Conservation (phyloP, 2,113 vertebrate species). For the Cyprinus carpio region DNA sequence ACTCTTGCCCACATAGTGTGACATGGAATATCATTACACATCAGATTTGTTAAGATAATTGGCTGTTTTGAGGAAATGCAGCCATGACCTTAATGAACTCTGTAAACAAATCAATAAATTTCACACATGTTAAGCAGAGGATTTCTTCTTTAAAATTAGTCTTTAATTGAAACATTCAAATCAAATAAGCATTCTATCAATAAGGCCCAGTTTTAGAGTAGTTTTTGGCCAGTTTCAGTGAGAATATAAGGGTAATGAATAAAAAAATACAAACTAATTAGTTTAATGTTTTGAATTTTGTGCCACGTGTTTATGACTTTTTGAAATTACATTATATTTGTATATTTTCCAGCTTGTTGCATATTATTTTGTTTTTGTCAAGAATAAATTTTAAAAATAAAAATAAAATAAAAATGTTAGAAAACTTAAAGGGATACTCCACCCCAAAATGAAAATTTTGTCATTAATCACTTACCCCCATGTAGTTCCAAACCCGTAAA, state of each 20-base stretch:
- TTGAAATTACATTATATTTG: neutral
- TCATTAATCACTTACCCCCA: no score
- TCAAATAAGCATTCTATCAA: neutral
- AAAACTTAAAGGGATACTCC: neutral
- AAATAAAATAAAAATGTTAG: neutral
- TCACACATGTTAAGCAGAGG: neutral
- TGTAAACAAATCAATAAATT: conserved; percentile 14
- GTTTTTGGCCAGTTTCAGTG: no score
- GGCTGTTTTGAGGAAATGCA: neutral
- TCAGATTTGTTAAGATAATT: neutral
- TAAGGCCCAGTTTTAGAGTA: neutral
- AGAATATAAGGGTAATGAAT: neutral
- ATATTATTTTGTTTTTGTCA: neutral
- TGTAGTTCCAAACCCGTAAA: no score
- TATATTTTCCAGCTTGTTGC: neutral
- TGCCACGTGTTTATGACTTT: neutral
- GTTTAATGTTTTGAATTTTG: neutral
- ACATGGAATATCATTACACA: neutral
- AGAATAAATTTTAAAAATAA: neutral
- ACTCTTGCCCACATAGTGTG: neutral
- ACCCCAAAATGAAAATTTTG: no score
- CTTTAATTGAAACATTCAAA: neutral
- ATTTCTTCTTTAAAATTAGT: neutral
- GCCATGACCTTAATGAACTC: neutral
- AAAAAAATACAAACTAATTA: neutral